A percentile compares a stretch with the other conserved stretches of the same genome.
phyloP scores from a whole-genome alignment of 2,797 vertebrate species.

The Urocyon cinereoargenteus region DNA sequence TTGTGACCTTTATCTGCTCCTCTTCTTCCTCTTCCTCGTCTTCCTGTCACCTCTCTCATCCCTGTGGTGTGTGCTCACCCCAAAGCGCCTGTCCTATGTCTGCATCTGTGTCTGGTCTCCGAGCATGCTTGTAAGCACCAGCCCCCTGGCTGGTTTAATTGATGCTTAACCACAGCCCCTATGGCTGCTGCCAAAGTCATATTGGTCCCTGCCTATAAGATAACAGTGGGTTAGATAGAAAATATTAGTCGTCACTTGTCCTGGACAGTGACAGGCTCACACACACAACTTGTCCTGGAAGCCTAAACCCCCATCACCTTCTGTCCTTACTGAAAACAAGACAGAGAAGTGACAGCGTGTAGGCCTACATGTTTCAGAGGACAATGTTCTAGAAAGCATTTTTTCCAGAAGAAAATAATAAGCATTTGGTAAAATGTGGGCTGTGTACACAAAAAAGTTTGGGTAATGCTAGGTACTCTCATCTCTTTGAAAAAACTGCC shows the following conservation, averaged over 20 bases:
- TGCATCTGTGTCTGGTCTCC: background rate
- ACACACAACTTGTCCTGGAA: background rate
- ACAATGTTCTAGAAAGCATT: background rate
- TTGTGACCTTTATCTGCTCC: background rate
- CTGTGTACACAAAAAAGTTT: background rate
- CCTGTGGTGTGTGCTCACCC: too few species aligned
- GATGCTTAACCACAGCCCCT: fast-evolving
- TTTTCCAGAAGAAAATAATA: background rate
- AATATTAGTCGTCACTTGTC: fast-evolving
- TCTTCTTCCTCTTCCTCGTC: fast-evolving
- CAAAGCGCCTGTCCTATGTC: background rate
- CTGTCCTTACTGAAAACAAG: background rate
- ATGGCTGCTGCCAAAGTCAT: background rate
- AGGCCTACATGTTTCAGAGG: background rate
- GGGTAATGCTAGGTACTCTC: background rate
- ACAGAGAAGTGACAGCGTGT: background rate
- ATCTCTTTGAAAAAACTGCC: background rate
- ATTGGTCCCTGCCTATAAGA: background rate
- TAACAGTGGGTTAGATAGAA: background rate
- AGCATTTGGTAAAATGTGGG: background rate
- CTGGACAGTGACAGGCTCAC: too few species aligned
- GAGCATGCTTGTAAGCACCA: background rate
- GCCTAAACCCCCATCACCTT: background rate
- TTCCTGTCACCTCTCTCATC: background rate
- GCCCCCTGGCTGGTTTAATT: background rate